phyloP scores from a whole-genome alignment of 1,140 invertebrate species.

The Nasonia vitripennis region DNA sequence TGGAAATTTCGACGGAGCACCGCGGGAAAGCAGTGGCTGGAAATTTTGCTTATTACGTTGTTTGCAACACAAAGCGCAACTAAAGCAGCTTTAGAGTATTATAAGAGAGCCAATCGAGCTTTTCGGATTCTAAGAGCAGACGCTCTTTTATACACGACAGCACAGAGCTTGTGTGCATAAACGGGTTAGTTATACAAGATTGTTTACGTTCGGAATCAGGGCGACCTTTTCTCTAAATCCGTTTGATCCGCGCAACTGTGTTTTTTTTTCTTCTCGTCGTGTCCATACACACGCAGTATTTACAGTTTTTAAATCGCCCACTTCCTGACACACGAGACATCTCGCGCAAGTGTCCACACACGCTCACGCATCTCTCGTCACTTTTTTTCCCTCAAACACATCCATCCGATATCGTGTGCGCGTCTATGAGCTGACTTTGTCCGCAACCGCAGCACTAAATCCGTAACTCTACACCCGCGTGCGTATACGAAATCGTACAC shows the following conservation, averaged over 20 bases:
- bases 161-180: no score
- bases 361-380: neutral
- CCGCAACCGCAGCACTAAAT: conserved; percentile 8
- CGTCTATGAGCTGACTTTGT: conserved; percentile 19
- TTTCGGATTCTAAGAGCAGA: no score
- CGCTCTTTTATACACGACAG: no score
- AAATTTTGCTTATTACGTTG: neutral
- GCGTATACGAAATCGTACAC: no score
- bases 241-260: neutral
- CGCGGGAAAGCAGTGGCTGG: neutral
- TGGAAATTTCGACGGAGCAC: neutral
- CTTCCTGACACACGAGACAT: neutral
- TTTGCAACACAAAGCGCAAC: neutral
- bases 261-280: neutral
- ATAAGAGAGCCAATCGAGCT: no score
- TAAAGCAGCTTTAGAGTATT: no score
- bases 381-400: neutral
- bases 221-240: no score
- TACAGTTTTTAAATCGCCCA: neutral
- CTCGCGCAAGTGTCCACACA: neutral
- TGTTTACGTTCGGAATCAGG: no score
- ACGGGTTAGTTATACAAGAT: no score
- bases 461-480: conserved; percentile 10
- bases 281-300: neutral
- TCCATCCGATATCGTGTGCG: neutral